Base-by-base conservation (phyloP, 2,113 vertebrate genomes). In the Vombatus ursinus region DNA sequence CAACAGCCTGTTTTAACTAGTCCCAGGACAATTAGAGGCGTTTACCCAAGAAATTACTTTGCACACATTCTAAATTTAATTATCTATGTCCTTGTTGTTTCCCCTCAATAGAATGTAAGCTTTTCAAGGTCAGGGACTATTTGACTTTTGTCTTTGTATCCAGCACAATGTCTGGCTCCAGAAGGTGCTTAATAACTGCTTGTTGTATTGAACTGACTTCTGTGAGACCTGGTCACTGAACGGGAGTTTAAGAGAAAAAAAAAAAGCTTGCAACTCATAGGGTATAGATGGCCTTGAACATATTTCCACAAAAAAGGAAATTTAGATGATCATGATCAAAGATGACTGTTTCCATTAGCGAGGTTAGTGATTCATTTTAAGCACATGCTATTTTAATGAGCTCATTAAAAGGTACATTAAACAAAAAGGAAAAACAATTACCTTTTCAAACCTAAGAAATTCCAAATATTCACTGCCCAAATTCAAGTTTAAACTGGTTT, bases 401-500 rank as follows among this genome's bases (percentile, higher is more conserved):
- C 31, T 77, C 93, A 91, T 92, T 90, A 92, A 95, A 91, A 93
- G n/a, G 95, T 77, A 91, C 93, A 94, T 25, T 89, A 47, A 10
- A 52, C n/a, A 68, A 89, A 95, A 31, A 91, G 57, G 47, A 90
- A 91, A 95, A 92, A 52, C 8, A 94, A 94, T 50, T 77, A 57
- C 49, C 16, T 94, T 95, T 94, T 10, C 49, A 90, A 54, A 95
- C 47, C 37, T 68, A 19, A 68, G 31, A 37, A 54, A 31, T 37
- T 22, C 77, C 44, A 94, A 93, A 93, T 91, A 95, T 96, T 84
- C 96, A 95, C 50, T 90, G 8, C 23, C 93, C n/a, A 94, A 48
- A 93, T 97, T 95, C 28, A 97, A 28, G 1, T 50, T 89, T 93
- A 96, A 96, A 94, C 16, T 54, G 28, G 44, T 95, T 23, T 92